phyloP scores from a whole-genome alignment of 2,113 vertebrate genomes.

The Reinhardtius hippoglossoides region DNA sequence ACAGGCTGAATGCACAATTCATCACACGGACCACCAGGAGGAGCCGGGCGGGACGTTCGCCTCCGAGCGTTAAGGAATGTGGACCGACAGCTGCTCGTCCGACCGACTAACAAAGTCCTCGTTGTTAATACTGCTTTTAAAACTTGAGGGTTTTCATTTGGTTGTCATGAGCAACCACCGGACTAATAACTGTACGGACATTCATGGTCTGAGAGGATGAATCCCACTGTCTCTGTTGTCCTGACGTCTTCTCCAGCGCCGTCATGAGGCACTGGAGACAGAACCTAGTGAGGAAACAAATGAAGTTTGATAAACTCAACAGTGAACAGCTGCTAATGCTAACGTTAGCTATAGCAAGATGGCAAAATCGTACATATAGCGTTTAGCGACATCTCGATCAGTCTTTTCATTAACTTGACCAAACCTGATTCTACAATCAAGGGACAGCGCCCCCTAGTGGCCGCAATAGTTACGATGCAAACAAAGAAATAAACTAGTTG shows the following conservation, averaged over 20 bases:
- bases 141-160: no score
- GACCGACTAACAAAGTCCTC: no score
- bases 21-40: constrained; percentile 22
- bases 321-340: not conserved
- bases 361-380: not conserved
- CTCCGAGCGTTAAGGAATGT: not conserved
- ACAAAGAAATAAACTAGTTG: not conserved
- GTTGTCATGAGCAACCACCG: not conserved
- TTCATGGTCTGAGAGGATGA: no score
- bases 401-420: not conserved
- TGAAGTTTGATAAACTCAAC: no score
- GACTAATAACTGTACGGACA: not conserved
- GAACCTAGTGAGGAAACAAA: no score
- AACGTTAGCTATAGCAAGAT: not conserved
- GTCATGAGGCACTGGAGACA: no score
- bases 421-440: no score
- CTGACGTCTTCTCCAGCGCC: no score
- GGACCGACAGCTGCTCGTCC: not conserved
- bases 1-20: constrained; percentile 30
- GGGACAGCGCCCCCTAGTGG: not conserved
- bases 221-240: no score
- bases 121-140: no score
- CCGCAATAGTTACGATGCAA: not conserved
- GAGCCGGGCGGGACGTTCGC: not conserved
- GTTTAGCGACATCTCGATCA: not conserved